A percentile compares a stretch with the other conserved stretches of the same genome.
phyloP scores from a whole-genome alignment of 2,888 invertebrate genomes.

The Trachelus troglodyta region DNA sequence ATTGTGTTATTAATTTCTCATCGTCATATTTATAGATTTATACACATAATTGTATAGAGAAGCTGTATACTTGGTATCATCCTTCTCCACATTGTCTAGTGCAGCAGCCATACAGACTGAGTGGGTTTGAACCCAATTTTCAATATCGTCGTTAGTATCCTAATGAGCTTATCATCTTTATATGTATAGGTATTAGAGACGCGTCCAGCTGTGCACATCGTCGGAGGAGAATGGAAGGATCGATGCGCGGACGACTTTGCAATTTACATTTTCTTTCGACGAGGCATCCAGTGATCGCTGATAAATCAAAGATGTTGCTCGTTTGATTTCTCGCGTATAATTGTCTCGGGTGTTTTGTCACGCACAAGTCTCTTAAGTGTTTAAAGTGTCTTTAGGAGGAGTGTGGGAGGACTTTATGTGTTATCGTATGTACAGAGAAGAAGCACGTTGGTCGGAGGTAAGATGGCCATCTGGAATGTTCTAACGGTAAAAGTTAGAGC shows the following conservation, averaged over 20 bases:
- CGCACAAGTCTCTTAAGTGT: neutral
- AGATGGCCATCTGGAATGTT: neutral
- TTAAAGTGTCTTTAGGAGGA: neutral
- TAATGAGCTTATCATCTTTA: neutral
- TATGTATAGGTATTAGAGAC: neutral
- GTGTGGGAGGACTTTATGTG: neutral
- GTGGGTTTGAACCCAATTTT: neutral
- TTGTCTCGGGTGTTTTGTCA: no score
- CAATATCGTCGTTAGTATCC: neutral
- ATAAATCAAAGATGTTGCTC: neutral
- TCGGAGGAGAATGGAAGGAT: neutral
- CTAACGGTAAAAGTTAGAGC: neutral
- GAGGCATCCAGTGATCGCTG: neutral
- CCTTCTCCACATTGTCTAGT: neutral
- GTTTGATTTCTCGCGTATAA: neutral
- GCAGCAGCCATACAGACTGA: neutral
- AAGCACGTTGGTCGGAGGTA: neutral
- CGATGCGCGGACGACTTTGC: neutral
- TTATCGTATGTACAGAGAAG: neutral
- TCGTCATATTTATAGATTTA: conserved; percentile 13
- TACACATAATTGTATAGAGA: conserved; percentile 26
- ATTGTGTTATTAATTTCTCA: conserved; percentile 23
- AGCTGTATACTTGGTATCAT: neutral
- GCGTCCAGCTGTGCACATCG: no score
- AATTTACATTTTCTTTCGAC: neutral